A percentile compares a stretch with the other conserved stretches of the same genome.
phyloP scores from a whole-genome alignment of 2,888 invertebrate genomes.

The Eretmocerus hayati region DNA sequence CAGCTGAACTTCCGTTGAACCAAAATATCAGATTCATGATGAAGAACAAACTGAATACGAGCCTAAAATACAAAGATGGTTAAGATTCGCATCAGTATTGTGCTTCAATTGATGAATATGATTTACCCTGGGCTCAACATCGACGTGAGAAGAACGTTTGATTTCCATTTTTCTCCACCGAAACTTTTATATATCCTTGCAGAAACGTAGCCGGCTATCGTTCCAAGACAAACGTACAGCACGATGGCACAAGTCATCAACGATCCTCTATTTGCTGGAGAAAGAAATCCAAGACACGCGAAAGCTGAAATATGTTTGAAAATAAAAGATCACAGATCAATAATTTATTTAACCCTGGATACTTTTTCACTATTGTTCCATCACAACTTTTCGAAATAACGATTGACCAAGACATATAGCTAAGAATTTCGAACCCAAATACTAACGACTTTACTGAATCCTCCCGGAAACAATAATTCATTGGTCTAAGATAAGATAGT shows the following conservation, averaged over 20 bases:
- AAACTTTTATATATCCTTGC: conserved; percentile 98
- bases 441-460: too few species aligned
- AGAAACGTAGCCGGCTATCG: conserved; percentile 94
- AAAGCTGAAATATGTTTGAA: conserved; percentile 60
- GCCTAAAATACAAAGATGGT: conserved; percentile 51
- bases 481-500: too few species aligned
- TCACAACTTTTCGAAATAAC: too few species aligned
- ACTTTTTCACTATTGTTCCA: too few species aligned
- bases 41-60: conserved; percentile 96
- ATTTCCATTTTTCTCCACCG: conserved; percentile 98
- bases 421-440: too few species aligned
- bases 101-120: conserved; percentile 4
- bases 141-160: conserved; percentile 92
- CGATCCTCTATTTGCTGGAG: conserved; percentile 96
- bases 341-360: too few species aligned
- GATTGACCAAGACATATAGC: too few species aligned
- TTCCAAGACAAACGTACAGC: conserved; percentile 92
- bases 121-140: conserved; percentile 93
- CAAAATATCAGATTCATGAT: conserved; percentile 93
- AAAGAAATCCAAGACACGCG: conserved; percentile 97
- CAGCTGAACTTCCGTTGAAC: conserved; percentile 92
- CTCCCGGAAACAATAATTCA: too few species aligned
- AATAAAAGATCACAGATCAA: not conserved
- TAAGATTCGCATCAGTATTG: not conserved
- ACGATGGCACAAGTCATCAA: conserved; percentile 98